Percentiles rank a stretch among this genome's conserved stretches.
Evolutionary conservation across 2,113 vertebrate species (phyloP).

Genomic region (Chunga burmeisteri): DNA sequence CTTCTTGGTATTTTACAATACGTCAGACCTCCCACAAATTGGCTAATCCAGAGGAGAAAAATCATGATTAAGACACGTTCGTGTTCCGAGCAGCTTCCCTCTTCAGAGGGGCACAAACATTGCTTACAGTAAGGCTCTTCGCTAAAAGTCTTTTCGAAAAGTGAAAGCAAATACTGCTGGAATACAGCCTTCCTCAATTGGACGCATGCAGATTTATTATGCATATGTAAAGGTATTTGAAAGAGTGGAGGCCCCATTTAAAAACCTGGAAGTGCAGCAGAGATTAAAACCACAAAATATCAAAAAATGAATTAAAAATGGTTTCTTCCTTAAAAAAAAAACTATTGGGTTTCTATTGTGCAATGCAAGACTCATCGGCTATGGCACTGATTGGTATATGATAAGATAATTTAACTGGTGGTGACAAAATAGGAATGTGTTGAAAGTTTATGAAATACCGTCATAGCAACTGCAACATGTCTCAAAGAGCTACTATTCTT

Average conservation of each 20-base stretch:
- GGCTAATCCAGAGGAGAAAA: conserved; percentile 18
- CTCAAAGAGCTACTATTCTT: not conserved
- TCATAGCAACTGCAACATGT: not conserved
- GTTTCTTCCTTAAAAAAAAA: not conserved
- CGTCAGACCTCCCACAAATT: not conserved
- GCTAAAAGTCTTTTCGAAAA: not conserved
- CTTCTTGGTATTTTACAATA: not conserved
- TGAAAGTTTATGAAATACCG: not conserved
- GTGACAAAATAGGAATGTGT: not conserved
- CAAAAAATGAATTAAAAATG: not conserved
- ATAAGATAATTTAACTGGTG: not conserved
- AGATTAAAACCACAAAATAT: not conserved
- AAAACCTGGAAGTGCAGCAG: not conserved
- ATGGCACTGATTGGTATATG: not conserved
- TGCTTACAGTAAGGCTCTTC: conserved; percentile 13
- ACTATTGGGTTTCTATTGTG: not conserved
- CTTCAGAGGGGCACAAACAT: not conserved
- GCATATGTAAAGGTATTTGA: not conserved
- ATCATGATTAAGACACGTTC: conserved; percentile 10
- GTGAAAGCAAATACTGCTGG: not conserved
- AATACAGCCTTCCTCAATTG: not conserved
- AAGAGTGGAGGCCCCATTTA: not conserved
- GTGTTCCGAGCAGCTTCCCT: not conserved
- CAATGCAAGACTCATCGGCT: not conserved
- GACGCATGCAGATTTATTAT: not conserved